Evolutionary conservation across 2,888 invertebrate genomes (phyloP), one percentile per base, ranked within the genome.

Genomic region (Aleiodes testaceus): DNA sequence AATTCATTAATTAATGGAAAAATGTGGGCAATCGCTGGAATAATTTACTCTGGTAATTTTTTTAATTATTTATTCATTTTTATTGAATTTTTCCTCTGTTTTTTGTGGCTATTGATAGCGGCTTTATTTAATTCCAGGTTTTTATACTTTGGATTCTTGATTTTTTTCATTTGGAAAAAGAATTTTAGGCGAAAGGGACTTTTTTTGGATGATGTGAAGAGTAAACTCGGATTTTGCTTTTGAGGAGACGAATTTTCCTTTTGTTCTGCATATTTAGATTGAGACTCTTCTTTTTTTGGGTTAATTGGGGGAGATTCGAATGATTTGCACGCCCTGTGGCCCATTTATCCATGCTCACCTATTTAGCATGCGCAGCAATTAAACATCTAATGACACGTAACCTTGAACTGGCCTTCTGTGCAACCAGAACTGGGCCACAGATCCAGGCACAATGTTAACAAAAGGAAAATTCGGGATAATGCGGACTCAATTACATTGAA

Each of bases 401-500:
- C 59, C 59, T 59, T 59, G 59, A 59, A 59, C 59, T 59, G 59
- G 59, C 59, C 59, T 59, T 59, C 59, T n/a, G 42, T 59, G 16
- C 59, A 59, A 36, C 36, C 59, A 7, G 16, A 59, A 59, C 36
- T 59, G 3, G 59, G 36, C 3, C 36, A 59, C 26, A 16, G 16
- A 18, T 42, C 14, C 59, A 36, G 18, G 59, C 18, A 14, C 36
- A 9, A 18, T 36, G 36, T 36, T 16, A 16, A 42, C 26, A 55
- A 55, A 14, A 14, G 14, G 26, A 26, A 26, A 36, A 36, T 6
- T 36, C 1, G 36, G 7, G 36, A 36, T 36, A 5, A 6, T 36
- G 36, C 36, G 9, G 36, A 36, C 9, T 36, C 36, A 36, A 36
- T 36, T 36, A 36, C 9, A 9, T 36, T 36, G 9, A 9, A 9